Conservation (phyloP, 2,113 vertebrate species). For the Phycodurus eques region DNA sequence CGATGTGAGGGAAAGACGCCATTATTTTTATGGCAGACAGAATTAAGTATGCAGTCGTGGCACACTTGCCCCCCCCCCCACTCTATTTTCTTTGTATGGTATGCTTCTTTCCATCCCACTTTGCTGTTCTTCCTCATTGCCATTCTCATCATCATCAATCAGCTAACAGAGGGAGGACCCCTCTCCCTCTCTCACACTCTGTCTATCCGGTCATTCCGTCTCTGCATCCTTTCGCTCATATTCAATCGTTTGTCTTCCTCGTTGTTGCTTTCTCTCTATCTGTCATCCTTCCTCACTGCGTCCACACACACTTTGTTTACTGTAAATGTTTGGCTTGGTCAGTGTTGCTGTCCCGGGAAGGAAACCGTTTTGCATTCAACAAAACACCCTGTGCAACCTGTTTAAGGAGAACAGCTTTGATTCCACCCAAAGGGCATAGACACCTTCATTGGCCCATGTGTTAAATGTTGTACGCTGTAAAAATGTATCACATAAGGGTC, state of each 20-base stretch:
- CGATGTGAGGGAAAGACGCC: slow-evolving; percentile 34
- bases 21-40: slow-evolving; percentile 46
- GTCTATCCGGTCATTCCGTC: slow-evolving; percentile 39
- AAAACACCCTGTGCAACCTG: slow-evolving; percentile 19
- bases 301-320: slow-evolving; percentile 27
- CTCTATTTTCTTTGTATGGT: slow-evolving; percentile 12
- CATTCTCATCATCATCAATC: slow-evolving; percentile 71
- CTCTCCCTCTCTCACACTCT: slow-evolving; percentile 25
- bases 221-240: slow-evolving; percentile 45
- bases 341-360: slow-evolving; percentile 43
- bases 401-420: not conserved
- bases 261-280: slow-evolving; percentile 34
- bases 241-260: slow-evolving; percentile 63
- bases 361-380: slow-evolving; percentile 50
- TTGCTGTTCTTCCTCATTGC: slow-evolving; percentile 65
- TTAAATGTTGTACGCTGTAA: not conserved
- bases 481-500: not conserved
- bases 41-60: slow-evolving; percentile 44
- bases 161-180: slow-evolving; percentile 54
- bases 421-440: not conserved
- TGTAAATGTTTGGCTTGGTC: slow-evolving; percentile 56
- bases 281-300: slow-evolving; percentile 1
- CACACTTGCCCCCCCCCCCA: slow-evolving; percentile 11
- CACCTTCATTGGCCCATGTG: not conserved
- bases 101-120: slow-evolving; percentile 21